A percentile compares a stretch with the other conserved stretches of the same genome.
Conservation (phyloP, 1,140 invertebrate species). For the Penaeus indicus region DNA sequence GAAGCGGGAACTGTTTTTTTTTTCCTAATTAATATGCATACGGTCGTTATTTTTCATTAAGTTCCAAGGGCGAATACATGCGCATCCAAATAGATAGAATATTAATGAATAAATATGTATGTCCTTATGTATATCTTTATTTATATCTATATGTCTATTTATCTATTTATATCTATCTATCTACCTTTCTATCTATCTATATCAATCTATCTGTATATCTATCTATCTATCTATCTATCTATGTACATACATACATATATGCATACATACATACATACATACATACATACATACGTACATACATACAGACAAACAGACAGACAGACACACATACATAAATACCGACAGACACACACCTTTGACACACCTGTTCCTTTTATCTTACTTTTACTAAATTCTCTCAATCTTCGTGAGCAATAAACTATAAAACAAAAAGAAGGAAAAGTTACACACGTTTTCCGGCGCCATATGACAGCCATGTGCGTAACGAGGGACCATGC, state of each 20-base stretch:
- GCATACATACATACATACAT: slow-evolving; percentile 11
- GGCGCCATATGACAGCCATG: slow-evolving; percentile 8
- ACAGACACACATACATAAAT: slow-evolving; percentile 20
- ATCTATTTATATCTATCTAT: background rate
- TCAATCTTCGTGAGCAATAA: too few relatives aligned
- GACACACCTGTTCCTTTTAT: slow-evolving; percentile 1
- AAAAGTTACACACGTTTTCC: background rate
- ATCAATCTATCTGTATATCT: background rate
- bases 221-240: background rate
- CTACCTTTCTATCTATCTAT: too few relatives aligned
- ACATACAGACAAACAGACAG: slow-evolving; percentile 3
- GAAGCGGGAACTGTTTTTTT: too few relatives aligned
- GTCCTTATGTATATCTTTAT: too few relatives aligned
- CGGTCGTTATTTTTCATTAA: too few relatives aligned
- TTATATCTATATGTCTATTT: background rate
- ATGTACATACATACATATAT: background rate
- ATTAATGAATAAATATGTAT: too few relatives aligned
- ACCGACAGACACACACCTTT: slow-evolving; percentile 5
- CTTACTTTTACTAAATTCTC: too few relatives aligned
- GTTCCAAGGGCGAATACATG: too few relatives aligned
- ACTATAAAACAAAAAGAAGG: too few relatives aligned
- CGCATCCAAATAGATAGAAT: too few relatives aligned
- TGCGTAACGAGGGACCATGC: too few relatives aligned
- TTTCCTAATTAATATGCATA: too few relatives aligned
- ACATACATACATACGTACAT: background rate